Base-by-base conservation (phyloP, 2,797 vertebrate genomes). In the Capromys pilorides region DNA sequence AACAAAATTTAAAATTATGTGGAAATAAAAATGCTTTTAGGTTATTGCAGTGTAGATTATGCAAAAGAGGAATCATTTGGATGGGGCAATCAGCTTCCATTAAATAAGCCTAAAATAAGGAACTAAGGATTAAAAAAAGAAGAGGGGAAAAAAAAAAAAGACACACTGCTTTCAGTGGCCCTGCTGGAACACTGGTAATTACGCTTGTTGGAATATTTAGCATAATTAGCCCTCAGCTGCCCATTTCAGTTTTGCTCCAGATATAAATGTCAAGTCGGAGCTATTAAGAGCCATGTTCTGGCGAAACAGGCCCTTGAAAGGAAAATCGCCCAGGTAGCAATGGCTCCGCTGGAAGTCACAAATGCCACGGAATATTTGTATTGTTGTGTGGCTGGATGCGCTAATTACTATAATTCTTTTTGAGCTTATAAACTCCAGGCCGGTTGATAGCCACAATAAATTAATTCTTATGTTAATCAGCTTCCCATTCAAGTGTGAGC, bases 201-300 rank as follows among this genome's bases (percentile, higher is more conserved):
- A 94, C 5, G 28, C 95, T 90, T 51, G 92, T 93, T 96, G 88
- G 87, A 97, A 79, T 94, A 88, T 91, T 96, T 96, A 95, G 81
- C 88, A 87, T 97, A 97, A 96, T 97, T 97, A 97, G 94, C 95
- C 91, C 86, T 96, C 67, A 96, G 96, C 90, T 81, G 62, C 88
- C 96, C 94, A 73, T 95, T 97, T 98, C 84, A 78, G 92, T 94
- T 97, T 96, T 96, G 84, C 89, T 95, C 69, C 91, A 97, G 93
- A 95, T 93, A 75, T 86, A 91, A 97, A 95, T 95, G 96, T 90
- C 88, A 93, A 97, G 83, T 90, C 90, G 71, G 93, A 96, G 75
- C 79, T 86, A 66, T 96, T 97, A 97, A 97, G 94, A 97, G 90
- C 41, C 59, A 62, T 64, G 86, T 93, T 88, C 92, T 95, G 85